Evolutionary conservation across 2,797 vertebrate genomes (phyloP).

Genomic region (Gila robusta): DNA sequence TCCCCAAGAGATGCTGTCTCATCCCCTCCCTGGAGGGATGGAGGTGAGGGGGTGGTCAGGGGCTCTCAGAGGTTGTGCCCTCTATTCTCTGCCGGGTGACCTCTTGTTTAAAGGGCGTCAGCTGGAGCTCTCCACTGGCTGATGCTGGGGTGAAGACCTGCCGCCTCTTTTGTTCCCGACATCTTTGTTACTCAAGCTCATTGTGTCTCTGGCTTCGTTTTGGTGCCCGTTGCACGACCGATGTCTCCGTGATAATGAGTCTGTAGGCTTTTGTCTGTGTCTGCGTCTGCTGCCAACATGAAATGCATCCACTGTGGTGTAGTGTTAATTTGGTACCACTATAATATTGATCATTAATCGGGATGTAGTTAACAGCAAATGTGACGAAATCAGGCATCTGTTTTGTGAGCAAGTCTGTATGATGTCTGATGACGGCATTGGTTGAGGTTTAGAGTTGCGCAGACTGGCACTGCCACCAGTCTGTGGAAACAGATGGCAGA

Average conservation of each 20-base stretch:
- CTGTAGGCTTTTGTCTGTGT: conserved; percentile 16
- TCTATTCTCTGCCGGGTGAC: conserved; percentile 76
- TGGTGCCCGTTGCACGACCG: conserved; percentile 30
- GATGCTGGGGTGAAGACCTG: conserved; percentile 77
- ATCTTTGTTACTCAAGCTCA: conserved; percentile 46
- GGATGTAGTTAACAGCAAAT: not conserved
- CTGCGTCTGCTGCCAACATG: conserved; percentile 22
- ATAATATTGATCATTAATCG: conserved; percentile 13
- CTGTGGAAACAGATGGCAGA: conserved; percentile 77
- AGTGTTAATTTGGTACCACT: not conserved
- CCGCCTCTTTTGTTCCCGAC: conserved; percentile 76
- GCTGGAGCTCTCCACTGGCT: conserved; percentile 78
- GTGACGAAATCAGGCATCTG: conserved; percentile 58
- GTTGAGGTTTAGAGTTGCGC: conserved; percentile 68
- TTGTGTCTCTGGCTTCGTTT: conserved; percentile 41
- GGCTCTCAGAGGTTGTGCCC: conserved; percentile 77
- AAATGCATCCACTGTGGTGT: not conserved
- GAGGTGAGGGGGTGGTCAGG: conserved; percentile 70
- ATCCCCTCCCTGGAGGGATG: conserved; percentile 55
- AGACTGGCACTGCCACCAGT: conserved; percentile 70
- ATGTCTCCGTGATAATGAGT: conserved; percentile 24
- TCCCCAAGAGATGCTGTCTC: conserved; percentile 58
- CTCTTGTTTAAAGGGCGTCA: conserved; percentile 82
- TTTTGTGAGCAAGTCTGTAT: conserved; percentile 68
- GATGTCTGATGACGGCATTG: conserved; percentile 69